A percentile compares a stretch with the other conserved stretches of the same genome.
phyloP scores from a whole-genome alignment of 1,140 invertebrate species.

The Diorhabda sublineata region DNA sequence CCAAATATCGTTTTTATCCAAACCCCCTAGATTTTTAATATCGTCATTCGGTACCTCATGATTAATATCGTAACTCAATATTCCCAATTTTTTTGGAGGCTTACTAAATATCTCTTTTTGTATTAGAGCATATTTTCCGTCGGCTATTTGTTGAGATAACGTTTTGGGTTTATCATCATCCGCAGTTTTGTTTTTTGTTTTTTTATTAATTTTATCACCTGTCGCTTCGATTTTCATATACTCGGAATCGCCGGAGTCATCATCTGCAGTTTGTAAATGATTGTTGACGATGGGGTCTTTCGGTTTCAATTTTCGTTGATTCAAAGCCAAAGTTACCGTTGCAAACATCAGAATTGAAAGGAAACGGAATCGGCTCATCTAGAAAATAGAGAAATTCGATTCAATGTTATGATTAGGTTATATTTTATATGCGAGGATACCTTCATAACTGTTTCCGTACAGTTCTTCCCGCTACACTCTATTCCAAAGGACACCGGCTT shows the following conservation, averaged over 20 bases:
- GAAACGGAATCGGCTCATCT: slow-evolving; percentile 16
- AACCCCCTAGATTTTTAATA: slow-evolving; percentile 70
- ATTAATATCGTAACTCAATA: slow-evolving; percentile 74
- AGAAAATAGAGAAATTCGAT: slow-evolving; percentile 13
- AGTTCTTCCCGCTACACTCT: too few species aligned
- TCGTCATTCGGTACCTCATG: slow-evolving; percentile 75
- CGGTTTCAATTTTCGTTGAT: slow-evolving; percentile 34
- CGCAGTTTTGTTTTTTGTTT: slow-evolving; percentile 46
- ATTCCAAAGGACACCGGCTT: too few species aligned
- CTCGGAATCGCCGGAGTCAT: slow-evolving; percentile 44
- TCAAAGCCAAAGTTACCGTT: slow-evolving; percentile 8
- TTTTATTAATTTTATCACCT: slow-evolving; percentile 55
- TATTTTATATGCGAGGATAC: too few species aligned
- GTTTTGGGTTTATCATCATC: slow-evolving; percentile 76
- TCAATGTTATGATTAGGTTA: too few species aligned
- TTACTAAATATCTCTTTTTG: slow-evolving; percentile 75
- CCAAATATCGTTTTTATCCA: slow-evolving; percentile 83
- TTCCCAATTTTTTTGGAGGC: slow-evolving; percentile 66
- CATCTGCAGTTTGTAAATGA: slow-evolving; percentile 49
- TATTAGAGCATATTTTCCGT: slow-evolving; percentile 84
- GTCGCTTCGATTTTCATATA: slow-evolving; percentile 41
- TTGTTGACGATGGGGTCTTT: slow-evolving; percentile 61
- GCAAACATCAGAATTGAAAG: slow-evolving; percentile 8
- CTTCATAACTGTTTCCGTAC: too few species aligned
- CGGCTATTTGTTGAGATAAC: slow-evolving; percentile 76